A percentile compares a stretch with the other conserved stretches of the same genome.
Conservation (phyloP, 2,113 vertebrate genomes). For the Gyps fulvus region DNA sequence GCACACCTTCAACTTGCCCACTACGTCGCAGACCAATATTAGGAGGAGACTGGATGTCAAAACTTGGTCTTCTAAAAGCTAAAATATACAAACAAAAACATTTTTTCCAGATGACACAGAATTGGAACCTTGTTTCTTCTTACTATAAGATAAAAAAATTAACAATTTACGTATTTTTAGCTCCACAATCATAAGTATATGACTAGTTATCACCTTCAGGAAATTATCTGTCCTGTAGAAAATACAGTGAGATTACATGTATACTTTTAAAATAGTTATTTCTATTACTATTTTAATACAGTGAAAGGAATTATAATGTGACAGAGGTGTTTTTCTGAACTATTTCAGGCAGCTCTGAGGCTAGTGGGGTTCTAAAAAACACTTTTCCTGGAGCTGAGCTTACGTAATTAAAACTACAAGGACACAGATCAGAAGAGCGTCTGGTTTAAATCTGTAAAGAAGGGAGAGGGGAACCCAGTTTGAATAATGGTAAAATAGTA, state of each 20-base stretch:
- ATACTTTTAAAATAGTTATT: neutral
- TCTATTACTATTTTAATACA: neutral
- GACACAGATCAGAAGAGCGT: neutral
- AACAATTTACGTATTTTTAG: fast-evolving
- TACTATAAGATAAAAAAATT: neutral
- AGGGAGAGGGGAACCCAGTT: neutral
- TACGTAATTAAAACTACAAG: neutral
- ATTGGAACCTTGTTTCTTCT: neutral
- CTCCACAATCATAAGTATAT: fast-evolving
- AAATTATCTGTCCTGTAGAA: neutral
- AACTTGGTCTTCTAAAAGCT: slow-evolving; percentile 86
- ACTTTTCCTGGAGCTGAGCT: neutral
- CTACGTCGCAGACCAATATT: slow-evolving; percentile 93
- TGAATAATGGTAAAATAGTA: neutral
- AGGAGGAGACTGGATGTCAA: slow-evolving; percentile 88
- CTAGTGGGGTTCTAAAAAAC: neutral
- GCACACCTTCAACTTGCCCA: slow-evolving; percentile 94
- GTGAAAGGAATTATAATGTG: neutral
- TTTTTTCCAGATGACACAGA: neutral
- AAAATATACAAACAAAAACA: neutral
- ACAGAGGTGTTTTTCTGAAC: neutral
- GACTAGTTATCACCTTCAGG: neutral
- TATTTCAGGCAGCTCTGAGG: neutral
- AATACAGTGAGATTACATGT: neutral
- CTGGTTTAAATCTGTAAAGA: neutral